These are phyloP conservation scores for Oncorhynchus mykiss DNA, from an alignment of 2,113 vertebrate genomes.

Conservation along the genomic window DNA sequence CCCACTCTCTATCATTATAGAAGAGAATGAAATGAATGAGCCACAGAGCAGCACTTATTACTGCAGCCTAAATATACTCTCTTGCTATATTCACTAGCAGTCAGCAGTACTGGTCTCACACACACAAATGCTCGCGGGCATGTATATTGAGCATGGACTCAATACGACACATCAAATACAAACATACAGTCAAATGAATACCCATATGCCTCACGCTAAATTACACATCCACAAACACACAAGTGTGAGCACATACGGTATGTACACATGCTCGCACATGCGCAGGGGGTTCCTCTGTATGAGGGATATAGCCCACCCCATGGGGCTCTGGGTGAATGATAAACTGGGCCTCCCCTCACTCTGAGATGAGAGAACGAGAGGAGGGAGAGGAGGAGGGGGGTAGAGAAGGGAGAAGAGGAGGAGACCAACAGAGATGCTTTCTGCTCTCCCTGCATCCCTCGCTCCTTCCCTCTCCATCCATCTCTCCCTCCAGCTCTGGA, in stretches of 20 bases:
- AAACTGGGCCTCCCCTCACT: neutral
- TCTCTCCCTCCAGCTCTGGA: neutral
- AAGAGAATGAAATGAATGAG: slow-evolving; percentile 59
- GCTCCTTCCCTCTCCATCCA: neutral
- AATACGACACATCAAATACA: slow-evolving; percentile 44
- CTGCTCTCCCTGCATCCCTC: neutral
- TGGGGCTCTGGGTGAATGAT: neutral
- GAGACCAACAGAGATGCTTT: neutral
- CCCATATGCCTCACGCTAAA: too few relatives aligned
- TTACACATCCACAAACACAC: neutral
- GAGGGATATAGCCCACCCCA: neutral
- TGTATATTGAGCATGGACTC: slow-evolving; percentile 22
- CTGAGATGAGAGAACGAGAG: neutral
- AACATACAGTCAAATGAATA: slow-evolving; percentile 33
- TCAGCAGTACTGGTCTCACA: slow-evolving; percentile 14
- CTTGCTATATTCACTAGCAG: neutral
- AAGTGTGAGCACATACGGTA: neutral
- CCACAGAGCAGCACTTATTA: slow-evolving; percentile 34
- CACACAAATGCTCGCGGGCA: neutral
- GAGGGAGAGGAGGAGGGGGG: neutral
- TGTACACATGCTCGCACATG: neutral
- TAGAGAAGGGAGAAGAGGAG: neutral
- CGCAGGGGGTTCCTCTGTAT: neutral
- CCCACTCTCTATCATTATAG: slow-evolving; percentile 51
- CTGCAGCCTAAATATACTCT: slow-evolving; percentile 26